Conservation (phyloP, 1,140 invertebrate genomes). For the Pogonomyrmex californicus region DNA sequence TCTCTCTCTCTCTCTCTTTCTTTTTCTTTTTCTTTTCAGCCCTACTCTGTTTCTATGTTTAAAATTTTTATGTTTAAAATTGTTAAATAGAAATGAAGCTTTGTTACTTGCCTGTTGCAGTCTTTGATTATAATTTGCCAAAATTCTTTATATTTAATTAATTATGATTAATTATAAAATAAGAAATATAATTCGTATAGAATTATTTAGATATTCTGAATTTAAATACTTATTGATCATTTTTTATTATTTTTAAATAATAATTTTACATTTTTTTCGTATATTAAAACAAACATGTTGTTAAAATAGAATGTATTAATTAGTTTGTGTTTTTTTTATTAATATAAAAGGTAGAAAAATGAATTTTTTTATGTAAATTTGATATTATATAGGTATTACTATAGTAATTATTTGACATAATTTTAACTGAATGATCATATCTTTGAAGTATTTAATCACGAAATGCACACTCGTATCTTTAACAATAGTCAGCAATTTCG, state of each 20-base stretch:
- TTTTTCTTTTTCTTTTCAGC: neutral
- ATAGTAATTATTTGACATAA: neutral
- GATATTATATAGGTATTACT: neutral
- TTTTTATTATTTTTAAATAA: neutral
- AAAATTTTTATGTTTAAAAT: neutral
- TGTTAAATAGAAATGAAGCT: neutral
- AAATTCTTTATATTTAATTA: neutral
- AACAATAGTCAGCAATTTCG: conserved; percentile 50
- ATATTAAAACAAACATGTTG: neutral
- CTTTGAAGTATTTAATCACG: neutral
- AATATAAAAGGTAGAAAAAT: neutral
- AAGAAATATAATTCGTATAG: neutral
- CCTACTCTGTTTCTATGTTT: neutral
- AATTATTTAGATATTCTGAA: too few relatives aligned
- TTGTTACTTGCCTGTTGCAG: neutral
- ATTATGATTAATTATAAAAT: neutral
- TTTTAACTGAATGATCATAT: neutral
- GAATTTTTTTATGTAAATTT: neutral
- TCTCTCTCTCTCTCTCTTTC: neutral
- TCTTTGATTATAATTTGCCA: neutral
- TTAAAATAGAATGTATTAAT: neutral
- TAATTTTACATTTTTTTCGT: neutral
- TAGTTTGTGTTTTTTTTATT: neutral
- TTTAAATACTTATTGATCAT: neutral
- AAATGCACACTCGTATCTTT: conserved; percentile 5